Percentiles rank a stretch among this genome's conserved stretches.
These are phyloP conservation scores for Chanos chanos DNA, from an alignment of 2,797 vertebrate genomes.

Conservation along the genomic window DNA sequence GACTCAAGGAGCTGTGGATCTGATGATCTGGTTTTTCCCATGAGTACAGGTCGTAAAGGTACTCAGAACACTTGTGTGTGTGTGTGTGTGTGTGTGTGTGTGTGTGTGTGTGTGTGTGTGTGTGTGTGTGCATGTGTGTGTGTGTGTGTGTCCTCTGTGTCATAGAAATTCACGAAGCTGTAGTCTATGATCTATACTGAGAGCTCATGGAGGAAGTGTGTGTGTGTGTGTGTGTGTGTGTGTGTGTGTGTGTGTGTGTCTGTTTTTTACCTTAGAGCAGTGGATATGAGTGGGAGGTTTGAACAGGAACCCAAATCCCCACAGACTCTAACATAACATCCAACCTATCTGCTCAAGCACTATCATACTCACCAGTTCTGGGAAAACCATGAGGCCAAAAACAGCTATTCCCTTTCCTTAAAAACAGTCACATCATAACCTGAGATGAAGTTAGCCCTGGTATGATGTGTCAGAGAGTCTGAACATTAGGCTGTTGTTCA, in stretches of 20 bases:
- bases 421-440: background rate
- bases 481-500: too few species aligned
- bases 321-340: constrained; percentile 67
- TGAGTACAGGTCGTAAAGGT: too few species aligned
- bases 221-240: constrained; percentile 7
- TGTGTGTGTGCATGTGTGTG: too few species aligned
- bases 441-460: background rate
- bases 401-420: constrained; percentile 9
- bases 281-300: constrained; percentile 69
- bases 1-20: too few species aligned
- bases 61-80: too few species aligned
- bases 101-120: too few species aligned
- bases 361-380: constrained; percentile 51
- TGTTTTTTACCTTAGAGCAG: constrained; percentile 67
- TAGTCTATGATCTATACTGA: background rate
- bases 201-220: background rate
- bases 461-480: too few species aligned
- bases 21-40: too few species aligned
- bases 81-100: too few species aligned
- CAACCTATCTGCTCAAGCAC: constrained; percentile 61
- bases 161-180: background rate
- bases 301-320: constrained; percentile 70
- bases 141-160: too few species aligned
- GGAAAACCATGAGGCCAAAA: constrained; percentile 49
- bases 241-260: constrained; percentile 45